phyloP scores from a whole-genome alignment of 2,797 vertebrate species.

The Peromyscus nudipes region DNA sequence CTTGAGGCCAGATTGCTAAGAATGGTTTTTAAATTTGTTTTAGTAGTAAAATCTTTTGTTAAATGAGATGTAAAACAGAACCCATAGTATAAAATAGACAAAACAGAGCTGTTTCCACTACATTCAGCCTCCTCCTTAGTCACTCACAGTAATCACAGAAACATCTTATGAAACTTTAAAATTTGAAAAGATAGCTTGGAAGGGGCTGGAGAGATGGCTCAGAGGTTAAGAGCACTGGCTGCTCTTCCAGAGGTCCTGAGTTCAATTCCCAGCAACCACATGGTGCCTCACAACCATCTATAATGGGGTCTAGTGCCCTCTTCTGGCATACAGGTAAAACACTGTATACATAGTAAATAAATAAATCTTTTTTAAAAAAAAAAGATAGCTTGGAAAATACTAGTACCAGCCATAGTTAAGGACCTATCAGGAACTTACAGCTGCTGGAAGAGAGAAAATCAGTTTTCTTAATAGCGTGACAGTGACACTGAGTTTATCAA shows the following conservation, averaged over 20 bases:
- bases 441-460: background rate
- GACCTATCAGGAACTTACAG: background rate
- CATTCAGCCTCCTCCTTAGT: background rate
- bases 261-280: background rate
- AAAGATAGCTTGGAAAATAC: background rate
- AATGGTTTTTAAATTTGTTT: conserved; percentile 42
- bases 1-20: conserved; percentile 48
- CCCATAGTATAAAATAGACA: background rate
- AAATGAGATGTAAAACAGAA: conserved; percentile 48
- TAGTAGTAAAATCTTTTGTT: conserved; percentile 49
- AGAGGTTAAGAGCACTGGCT: background rate
- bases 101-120: background rate
- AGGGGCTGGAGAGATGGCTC: background rate
- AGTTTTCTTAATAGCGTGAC: background rate
- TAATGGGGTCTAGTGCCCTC: background rate
- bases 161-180: conserved; percentile 26
- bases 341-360: background rate
- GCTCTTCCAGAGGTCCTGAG: background rate
- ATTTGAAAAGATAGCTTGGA: background rate
- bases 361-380: background rate
- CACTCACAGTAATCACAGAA: background rate
- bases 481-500: background rate
- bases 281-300: background rate
- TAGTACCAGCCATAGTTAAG: background rate
- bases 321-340: background rate